Conservation (phyloP, 1,140 invertebrate genomes). For the Atta colombica region DNA sequence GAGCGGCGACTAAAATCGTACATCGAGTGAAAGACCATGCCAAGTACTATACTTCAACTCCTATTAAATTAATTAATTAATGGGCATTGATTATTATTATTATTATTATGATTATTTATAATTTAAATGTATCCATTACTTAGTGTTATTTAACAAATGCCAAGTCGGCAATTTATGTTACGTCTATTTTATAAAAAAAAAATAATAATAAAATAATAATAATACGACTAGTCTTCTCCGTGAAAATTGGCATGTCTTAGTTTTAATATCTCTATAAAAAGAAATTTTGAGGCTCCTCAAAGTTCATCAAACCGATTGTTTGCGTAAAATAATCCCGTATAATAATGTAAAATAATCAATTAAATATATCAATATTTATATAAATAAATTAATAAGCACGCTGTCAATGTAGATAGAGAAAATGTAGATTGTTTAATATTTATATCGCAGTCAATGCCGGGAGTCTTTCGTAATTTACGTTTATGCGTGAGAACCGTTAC, state of each 20-base stretch:
- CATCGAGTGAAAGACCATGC: neutral
- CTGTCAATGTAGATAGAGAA: neutral
- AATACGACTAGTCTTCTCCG: neutral
- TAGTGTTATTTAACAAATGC: neutral
- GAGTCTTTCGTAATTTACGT: conserved; percentile 68
- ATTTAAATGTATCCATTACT: neutral
- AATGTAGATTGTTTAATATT: neutral
- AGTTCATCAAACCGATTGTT: neutral
- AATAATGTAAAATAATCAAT: no score
- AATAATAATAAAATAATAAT: no score
- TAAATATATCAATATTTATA: no score
- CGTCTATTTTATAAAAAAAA: neutral
- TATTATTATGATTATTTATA: neutral
- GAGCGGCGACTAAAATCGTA: conserved; percentile 15
- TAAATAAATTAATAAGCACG: neutral
- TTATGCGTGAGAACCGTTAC: conserved; percentile 67
- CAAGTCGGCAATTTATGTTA: neutral
- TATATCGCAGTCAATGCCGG: conserved; percentile 23
- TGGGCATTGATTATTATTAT: neutral
- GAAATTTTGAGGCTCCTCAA: neutral
- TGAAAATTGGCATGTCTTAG: neutral
- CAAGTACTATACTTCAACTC: neutral
- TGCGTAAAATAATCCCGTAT: neutral
- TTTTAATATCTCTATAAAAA: neutral
- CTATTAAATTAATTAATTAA: conserved; percentile 57